A percentile compares a stretch with the other conserved stretches of the same genome.
These are phyloP conservation scores for Hypselothyrea guttata DNA, from an alignment of 2,888 invertebrate genomes.

Conservation along the genomic window DNA sequence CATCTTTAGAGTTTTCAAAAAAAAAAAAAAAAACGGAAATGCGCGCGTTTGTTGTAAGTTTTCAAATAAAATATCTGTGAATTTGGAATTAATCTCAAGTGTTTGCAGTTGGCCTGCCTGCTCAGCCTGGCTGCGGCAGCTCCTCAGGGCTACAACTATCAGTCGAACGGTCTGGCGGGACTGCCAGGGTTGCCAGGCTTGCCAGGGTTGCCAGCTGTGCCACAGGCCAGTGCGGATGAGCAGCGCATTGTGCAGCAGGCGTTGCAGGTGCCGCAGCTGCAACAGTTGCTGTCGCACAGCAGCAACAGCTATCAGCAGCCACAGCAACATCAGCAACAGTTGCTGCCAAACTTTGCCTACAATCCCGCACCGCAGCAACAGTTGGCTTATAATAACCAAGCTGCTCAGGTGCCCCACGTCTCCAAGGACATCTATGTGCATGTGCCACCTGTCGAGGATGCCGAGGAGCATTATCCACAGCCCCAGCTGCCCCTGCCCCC, in stretches of 20 bases:
- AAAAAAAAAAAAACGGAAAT: constrained; percentile 51
- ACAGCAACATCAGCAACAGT: constrained; percentile 41
- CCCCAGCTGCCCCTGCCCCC: constrained; percentile 62
- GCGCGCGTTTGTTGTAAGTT: constrained; percentile 79
- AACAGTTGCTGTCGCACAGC: constrained; percentile 52
- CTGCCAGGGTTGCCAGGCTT: constrained; percentile 42
- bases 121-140: constrained; percentile 65
- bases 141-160: constrained; percentile 80
- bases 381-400: constrained; percentile 19
- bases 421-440: constrained; percentile 82
- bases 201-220: constrained; percentile 15
- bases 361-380: constrained; percentile 26
- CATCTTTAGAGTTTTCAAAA: constrained; percentile 2
- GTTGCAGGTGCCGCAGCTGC: constrained; percentile 58
- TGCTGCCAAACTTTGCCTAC: constrained; percentile 31
- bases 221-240: constrained; percentile 36
- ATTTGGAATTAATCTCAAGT: constrained; percentile 1
- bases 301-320: constrained; percentile 40
- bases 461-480: constrained; percentile 64
- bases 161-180: constrained; percentile 38
- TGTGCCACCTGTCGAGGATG: constrained; percentile 80
- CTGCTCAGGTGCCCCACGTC: constrained; percentile 54
- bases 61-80: constrained; percentile 3
- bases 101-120: constrained; percentile 67
- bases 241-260: constrained; percentile 70